Evolutionary conservation across 2,888 invertebrate genomes (phyloP).

Genomic region (Odontocolon sp.): DNA sequence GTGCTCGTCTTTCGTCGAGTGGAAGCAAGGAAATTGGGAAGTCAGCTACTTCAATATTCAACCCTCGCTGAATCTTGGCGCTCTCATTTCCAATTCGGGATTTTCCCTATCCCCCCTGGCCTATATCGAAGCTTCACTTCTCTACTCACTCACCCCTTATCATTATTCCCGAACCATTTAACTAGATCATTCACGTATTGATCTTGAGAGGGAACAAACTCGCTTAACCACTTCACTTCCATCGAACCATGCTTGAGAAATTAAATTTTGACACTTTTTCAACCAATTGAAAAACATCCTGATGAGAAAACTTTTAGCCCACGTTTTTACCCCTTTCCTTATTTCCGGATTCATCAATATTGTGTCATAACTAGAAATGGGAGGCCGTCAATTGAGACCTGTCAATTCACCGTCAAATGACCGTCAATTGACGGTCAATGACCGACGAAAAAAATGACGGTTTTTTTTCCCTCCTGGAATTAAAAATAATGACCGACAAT

Average conservation of each 20-base stretch:
- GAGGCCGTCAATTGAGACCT: too few species aligned
- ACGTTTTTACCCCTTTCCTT: not conserved
- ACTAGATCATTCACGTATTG: slow-evolving; percentile 45
- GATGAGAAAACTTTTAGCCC: not conserved
- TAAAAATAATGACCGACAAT: too few species aligned
- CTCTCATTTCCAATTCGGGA: slow-evolving; percentile 46
- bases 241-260: not conserved
- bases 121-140: not conserved
- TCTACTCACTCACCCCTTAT: slow-evolving; percentile 12
- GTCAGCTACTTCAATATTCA: slow-evolving; percentile 60
- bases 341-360: not conserved
- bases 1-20: slow-evolving; percentile 41
- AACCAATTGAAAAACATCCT: not conserved
- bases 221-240: not conserved
- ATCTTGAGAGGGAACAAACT: slow-evolving; percentile 18
- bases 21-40: slow-evolving; percentile 48
- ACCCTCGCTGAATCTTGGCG: slow-evolving; percentile 52
- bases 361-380: too few species aligned
- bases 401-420: too few species aligned
- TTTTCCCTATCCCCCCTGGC: not conserved
- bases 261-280: slow-evolving; percentile 5
- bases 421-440: too few species aligned
- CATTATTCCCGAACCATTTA: slow-evolving; percentile 44
- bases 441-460: too few species aligned
- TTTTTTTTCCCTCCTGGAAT: too few species aligned